A percentile compares a stretch with the other conserved stretches of the same genome.
Evolutionary conservation across 2,113 vertebrate genomes (phyloP).

Genomic region (Hippocampus guttulatus): DNA sequence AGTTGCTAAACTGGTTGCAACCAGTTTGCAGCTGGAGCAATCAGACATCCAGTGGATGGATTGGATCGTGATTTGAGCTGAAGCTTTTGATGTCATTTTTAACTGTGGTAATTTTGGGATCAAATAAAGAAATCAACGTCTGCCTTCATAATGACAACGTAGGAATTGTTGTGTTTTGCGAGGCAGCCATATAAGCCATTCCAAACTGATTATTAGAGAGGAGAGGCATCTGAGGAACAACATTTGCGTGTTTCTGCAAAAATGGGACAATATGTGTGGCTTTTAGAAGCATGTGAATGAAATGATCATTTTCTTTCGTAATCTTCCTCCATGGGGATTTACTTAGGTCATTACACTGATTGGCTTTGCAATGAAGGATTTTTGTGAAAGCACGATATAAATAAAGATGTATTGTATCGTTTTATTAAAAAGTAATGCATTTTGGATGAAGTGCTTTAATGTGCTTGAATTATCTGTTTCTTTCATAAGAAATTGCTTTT

Average conservation of each 20-base stretch:
- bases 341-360: background rate
- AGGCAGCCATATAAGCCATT: slow-evolving; percentile 28
- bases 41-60: slow-evolving; percentile 25
- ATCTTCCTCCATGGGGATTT: background rate
- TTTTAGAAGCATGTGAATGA: background rate
- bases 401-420: no score
- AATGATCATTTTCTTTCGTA: background rate
- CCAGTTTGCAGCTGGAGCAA: slow-evolving; percentile 39
- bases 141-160: slow-evolving; percentile 28
- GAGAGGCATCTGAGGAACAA: slow-evolving; percentile 47
- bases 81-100: slow-evolving; percentile 37
- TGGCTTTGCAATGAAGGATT: background rate
- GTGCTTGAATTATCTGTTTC: background rate
- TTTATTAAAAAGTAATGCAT: background rate
- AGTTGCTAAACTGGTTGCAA: slow-evolving; percentile 38
- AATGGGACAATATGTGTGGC: slow-evolving; percentile 13
- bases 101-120: slow-evolving; percentile 28
- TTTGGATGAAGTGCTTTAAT: background rate
- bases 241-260: slow-evolving; percentile 32
- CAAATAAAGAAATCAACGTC: slow-evolving; percentile 8
- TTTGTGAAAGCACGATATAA: no score
- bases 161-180: slow-evolving; percentile 47
- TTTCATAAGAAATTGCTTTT: background rate
- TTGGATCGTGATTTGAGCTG: slow-evolving; percentile 32
- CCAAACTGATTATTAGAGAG: slow-evolving; percentile 50